phyloP scores from a whole-genome alignment of 2,888 invertebrate species.

The Epinotia bilunana region DNA sequence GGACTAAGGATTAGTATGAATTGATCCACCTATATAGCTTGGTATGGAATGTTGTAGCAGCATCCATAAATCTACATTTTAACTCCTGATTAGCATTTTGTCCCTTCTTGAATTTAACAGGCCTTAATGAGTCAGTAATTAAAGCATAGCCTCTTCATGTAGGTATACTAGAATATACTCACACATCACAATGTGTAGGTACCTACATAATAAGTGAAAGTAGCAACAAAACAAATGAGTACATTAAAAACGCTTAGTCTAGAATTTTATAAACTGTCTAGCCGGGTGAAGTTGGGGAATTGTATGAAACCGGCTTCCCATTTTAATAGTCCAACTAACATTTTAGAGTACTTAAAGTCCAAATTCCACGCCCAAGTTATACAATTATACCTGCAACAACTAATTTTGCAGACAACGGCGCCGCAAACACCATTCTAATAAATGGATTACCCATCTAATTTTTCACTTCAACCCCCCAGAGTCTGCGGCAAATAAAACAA shows the following conservation, averaged over 20 bases:
- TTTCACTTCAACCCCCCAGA: constrained; percentile 44
- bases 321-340: constrained; percentile 1
- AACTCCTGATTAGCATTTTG: constrained; percentile 12
- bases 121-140: constrained; percentile 11
- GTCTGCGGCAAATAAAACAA: constrained; percentile 43
- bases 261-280: not conserved
- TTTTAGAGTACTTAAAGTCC: constrained; percentile 18
- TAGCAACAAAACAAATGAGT: not conserved
- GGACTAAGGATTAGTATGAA: too few relatives aligned
- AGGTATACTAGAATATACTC: not conserved
- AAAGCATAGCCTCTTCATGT: not conserved
- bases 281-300: not conserved
- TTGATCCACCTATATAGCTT: not conserved
- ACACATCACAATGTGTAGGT: not conserved
- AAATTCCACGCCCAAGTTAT: constrained; percentile 26
- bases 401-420: constrained; percentile 22
- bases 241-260: not conserved
- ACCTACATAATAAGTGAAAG: not conserved
- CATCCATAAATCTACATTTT: constrained; percentile 22
- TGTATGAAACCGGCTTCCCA: not conserved
- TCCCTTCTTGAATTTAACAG: constrained; percentile 6
- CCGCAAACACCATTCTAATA: constrained; percentile 40
- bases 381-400: constrained; percentile 34
- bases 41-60: constrained; percentile 1
- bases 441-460: constrained; percentile 44